Base-by-base conservation (phyloP, 2,888 invertebrate species). In the Caenorhabditis becei region DNA sequence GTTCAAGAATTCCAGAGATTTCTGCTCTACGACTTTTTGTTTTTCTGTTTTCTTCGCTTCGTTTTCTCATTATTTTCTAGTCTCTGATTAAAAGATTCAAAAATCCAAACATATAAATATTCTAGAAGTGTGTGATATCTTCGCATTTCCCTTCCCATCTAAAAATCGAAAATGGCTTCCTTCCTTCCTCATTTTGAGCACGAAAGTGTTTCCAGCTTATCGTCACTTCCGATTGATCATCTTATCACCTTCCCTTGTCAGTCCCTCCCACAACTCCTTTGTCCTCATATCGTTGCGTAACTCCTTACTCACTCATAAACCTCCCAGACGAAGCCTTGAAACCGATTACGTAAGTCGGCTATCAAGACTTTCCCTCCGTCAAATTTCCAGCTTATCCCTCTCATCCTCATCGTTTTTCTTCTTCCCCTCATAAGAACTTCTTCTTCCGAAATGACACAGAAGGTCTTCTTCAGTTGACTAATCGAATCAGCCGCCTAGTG, bases 401-500 rank as follows among this genome's bases (percentile, higher is more conserved):
- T 24, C 5, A 26, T 24, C 24, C 18, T 26, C 14, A 7, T 49
- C 23, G 11, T 49, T 18, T 11, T 41, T 14, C n/a, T 54, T n/a
- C 28, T 4, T 32, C 28, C 41, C 28, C 32, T 51, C 63, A 23
- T 18, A 47, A 66, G n/a, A 35, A 59, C n/a, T 44, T 54, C 53
- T 24, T 41, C 26, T 47, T 26, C 49, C 18, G 44, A 66, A 47
- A n/a, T 47, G 47, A 47, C 47, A 47, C 41, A 14, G 14, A 41
- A 16, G 41, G 41, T 41, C 41, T 41, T 41, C 41, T 49, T 69
- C 47, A 24, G 47, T 49, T 69, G 47, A 18, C 58, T 71, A 71
- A 71, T 71, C 70, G 70, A 71, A 71, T 71, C 70, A 71, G 44
- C 61, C 70, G 59, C 23, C 23, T 23, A 35, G 70, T 61, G 70